Conservation (phyloP, 2,113 vertebrate species). For the Gadus chalcogrammus region DNA sequence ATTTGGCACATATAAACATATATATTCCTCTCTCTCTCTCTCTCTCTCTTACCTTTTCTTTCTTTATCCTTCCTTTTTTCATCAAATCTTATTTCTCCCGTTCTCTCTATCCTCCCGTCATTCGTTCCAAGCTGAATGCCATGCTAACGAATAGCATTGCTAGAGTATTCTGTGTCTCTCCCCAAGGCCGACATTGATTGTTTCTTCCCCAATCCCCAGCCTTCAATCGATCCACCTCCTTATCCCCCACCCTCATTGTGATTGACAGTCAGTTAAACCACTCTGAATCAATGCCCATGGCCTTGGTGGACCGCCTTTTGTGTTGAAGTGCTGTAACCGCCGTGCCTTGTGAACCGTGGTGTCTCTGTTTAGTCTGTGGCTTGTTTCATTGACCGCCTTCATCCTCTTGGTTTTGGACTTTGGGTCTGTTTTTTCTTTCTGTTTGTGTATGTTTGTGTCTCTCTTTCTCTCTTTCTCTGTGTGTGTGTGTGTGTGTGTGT, state of each 20-base stretch:
- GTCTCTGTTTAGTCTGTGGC: not conserved
- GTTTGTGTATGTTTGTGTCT: too few relatives aligned
- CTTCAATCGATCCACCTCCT: slow-evolving; percentile 2
- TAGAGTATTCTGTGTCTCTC: slow-evolving; percentile 33
- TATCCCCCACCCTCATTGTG: slow-evolving; percentile 23
- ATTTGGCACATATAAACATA: not conserved
- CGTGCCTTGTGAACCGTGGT: slow-evolving; percentile 34
- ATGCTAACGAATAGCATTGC: slow-evolving; percentile 40
- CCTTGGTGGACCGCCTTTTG: too few relatives aligned
- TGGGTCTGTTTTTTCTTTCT: too few relatives aligned
- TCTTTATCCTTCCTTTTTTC: not conserved
- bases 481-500: too few relatives aligned
- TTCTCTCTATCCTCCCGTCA: not conserved
- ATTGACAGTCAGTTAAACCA: too few relatives aligned
- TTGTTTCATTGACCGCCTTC: not conserved
- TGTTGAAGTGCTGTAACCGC: slow-evolving; percentile 17
- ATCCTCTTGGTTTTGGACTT: not conserved
- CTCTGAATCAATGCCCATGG: too few relatives aligned
- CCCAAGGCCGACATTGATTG: slow-evolving; percentile 42
- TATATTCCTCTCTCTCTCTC: not conserved
- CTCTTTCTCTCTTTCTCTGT: not conserved
- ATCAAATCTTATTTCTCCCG: not conserved
- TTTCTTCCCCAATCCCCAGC: slow-evolving; percentile 4
- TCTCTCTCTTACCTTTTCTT: slow-evolving; percentile 5
- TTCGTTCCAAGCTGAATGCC: slow-evolving; percentile 11